Evolutionary conservation across 2,888 invertebrate genomes (phyloP).

Genomic region (Venusia cambrica): DNA sequence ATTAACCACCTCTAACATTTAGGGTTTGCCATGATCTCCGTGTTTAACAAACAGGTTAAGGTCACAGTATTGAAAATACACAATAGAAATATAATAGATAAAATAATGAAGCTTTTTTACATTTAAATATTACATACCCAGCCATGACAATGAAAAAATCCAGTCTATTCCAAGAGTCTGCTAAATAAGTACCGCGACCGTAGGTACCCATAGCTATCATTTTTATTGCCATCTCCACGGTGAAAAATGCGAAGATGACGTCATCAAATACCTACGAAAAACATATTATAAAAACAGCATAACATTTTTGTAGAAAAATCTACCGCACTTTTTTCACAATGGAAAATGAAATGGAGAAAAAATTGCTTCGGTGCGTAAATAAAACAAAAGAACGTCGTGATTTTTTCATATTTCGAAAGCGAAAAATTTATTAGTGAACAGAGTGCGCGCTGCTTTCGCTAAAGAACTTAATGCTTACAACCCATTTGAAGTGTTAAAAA

Average conservation of each 20-base stretch:
- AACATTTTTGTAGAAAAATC: no score
- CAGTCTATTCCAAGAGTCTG: conserved; percentile 99
- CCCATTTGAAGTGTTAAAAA: no score
- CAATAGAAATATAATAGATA: no score
- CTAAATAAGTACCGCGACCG: conserved; percentile 96
- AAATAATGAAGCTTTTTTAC: no score
- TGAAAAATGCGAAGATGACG: conserved; percentile 98
- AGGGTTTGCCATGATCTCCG: no score
- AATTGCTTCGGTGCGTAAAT: conserved; percentile 24
- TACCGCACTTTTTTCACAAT: conserved; percentile 21
- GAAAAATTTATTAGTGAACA: conserved; percentile 12
- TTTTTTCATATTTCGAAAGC: conserved; percentile 24
- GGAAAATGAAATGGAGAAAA: conserved; percentile 22
- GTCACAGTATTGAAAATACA: no score
- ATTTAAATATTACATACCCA: conserved; percentile 93
- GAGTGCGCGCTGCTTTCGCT: no score
- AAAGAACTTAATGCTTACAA: no score
- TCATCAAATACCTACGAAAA: conserved; percentile 94
- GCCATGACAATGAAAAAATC: conserved; percentile 99
- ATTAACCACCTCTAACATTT: no score
- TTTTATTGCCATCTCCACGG: conserved; percentile 98
- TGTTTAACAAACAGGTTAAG: no score
- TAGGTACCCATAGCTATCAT: conserved; percentile 99
- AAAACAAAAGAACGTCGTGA: conserved; percentile 25
- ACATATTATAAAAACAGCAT: conserved; percentile 16